Evolutionary conservation across 2,888 invertebrate species (phyloP), one percentile per base, ranked within the genome.

Genomic region (Eumacrocentrus americanus): DNA sequence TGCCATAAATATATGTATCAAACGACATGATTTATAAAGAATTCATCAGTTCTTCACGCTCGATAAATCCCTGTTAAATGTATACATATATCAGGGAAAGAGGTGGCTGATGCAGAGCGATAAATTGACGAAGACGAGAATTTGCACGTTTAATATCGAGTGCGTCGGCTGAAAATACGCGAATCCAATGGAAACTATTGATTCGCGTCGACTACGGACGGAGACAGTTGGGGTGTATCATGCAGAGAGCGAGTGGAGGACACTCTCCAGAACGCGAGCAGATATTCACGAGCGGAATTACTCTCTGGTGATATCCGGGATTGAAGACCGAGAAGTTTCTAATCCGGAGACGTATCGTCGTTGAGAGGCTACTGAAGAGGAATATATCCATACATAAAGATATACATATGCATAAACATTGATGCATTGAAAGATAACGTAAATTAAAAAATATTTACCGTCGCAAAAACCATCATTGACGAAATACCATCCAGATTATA

Each of bases 251-350:
- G 37, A 2, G 37, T 12, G n/a, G 14, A 37, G 37, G 12, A 37
- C n/a, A 37, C 12, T n/a, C n/a, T n/a, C 42, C 42, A 20, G 42
- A 42, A 42, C 18, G 3, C 9, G 18, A 20, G 42, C 42, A 42
- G 42, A 42, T 42, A 42, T 42, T 16, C 42, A 42, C 42, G 42
- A 16, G 16, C 16, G 20, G 20, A 42, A 42, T 42, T 42, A 42
- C 42, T 42, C 42, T 42, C 42, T 20, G 20, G 42, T 42, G 42
- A 42, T 20, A 20, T 42, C 42, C 42, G 42, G 42, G 11, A 18
- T 42, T 20, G 42, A 20, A 42, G 42, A 42, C 42, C 42, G 42
- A 42, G 42, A 42, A 42, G 42, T 42, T 42, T 42, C 42, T 42
- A 42, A 42, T 42, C 42, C 42, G 42, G 42, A 42, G 20, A 42